Evolutionary conservation across 2,888 invertebrate genomes (phyloP).

Genomic region (Hydrotaea cyrtoneurina): DNA sequence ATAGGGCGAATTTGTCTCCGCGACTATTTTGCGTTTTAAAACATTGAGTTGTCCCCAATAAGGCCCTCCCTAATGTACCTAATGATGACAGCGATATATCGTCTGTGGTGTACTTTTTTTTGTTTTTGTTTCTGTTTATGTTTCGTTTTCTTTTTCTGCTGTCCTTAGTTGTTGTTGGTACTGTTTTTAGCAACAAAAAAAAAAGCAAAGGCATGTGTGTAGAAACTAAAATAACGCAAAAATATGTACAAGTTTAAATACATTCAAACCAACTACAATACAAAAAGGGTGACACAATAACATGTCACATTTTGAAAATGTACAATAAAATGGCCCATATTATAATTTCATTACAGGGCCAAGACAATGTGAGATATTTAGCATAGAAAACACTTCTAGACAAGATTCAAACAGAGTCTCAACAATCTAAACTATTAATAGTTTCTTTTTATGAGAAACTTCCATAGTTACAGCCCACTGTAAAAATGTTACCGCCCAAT

Average conservation of each 20-base stretch:
- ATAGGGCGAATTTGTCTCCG: too few relatives aligned
- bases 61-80: too few relatives aligned
- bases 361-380: too few relatives aligned
- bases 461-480: too few relatives aligned
- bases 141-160: conserved; percentile 32
- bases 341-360: too few relatives aligned
- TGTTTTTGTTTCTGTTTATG: conserved; percentile 19
- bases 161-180: conserved; percentile 52
- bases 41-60: too few relatives aligned
- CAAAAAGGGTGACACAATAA: not conserved
- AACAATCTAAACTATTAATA: too few relatives aligned
- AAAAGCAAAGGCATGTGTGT: conserved; percentile 30
- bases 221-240: conserved; percentile 20
- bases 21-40: too few relatives aligned
- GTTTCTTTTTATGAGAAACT: too few relatives aligned
- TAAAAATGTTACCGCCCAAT: conserved; percentile 13
- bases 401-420: too few relatives aligned
- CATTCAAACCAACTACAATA: not conserved
- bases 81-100: conserved; percentile 40
- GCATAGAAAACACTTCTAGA: too few relatives aligned
- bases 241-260: conserved; percentile 8
- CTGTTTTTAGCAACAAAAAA: conserved; percentile 19
- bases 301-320: not conserved
- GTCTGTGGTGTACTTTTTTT: conserved; percentile 30
- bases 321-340: too few relatives aligned